These are phyloP conservation scores for Calephelis perditalis DNA, from an alignment of 2,888 invertebrate genomes.

Conservation along the genomic window DNA sequence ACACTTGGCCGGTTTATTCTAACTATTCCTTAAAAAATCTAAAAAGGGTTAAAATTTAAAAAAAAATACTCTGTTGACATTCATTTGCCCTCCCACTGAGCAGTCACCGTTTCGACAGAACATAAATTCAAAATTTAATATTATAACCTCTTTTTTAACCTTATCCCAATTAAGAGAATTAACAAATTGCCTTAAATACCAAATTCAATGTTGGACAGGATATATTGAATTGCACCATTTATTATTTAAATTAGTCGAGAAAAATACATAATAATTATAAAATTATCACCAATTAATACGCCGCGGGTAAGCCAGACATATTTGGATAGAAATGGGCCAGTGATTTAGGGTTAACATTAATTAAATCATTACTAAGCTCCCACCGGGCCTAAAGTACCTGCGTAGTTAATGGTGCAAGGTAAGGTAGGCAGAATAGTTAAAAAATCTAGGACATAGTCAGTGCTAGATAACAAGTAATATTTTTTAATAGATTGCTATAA, in stretches of 20 bases:
- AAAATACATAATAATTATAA: conserved; percentile 52
- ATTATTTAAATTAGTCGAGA: conserved; percentile 18
- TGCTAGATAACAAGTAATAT: no score
- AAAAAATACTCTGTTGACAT: no score
- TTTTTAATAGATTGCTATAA: no score
- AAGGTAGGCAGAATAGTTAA: not conserved
- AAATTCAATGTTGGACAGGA: conserved; percentile 4
- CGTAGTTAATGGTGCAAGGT: not conserved
- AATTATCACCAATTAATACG: conserved; percentile 59
- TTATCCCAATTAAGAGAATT: conserved; percentile 7
- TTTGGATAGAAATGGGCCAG: conserved; percentile 59
- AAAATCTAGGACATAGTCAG: not conserved
- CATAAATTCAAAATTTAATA: not conserved
- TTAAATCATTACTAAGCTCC: conserved; percentile 48
- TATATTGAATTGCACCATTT: conserved; percentile 12
- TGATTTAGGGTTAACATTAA: conserved; percentile 51
- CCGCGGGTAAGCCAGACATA: conserved; percentile 57
- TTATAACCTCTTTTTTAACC: conserved; percentile 2
- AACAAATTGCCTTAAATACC: not conserved
- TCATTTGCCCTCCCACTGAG: not conserved
- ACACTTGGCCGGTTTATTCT: no score
- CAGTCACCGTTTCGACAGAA: not conserved
- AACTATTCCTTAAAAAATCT: no score
- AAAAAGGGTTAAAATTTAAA: no score
- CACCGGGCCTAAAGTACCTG: conserved; percentile 32